Percentiles rank a stretch among this genome's conserved stretches.
These are phyloP conservation scores for Paratilapia polleni DNA, from an alignment of 2,113 vertebrate species.

Conservation along the genomic window DNA sequence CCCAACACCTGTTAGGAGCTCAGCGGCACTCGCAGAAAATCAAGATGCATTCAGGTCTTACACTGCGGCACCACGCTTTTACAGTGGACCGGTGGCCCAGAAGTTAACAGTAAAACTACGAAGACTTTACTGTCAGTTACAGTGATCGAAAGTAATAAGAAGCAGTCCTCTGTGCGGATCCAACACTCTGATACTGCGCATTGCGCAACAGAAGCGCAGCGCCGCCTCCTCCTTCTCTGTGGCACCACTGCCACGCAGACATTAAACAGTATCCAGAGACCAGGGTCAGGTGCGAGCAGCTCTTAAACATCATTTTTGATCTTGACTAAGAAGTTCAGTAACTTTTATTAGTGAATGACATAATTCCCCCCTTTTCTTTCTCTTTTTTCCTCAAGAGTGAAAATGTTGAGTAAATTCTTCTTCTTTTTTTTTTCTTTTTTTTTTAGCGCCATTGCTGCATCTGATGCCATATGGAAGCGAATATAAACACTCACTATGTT, in stretches of 20 bases:
- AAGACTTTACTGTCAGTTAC: background rate
- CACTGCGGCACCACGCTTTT: background rate
- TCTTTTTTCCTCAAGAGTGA: background rate
- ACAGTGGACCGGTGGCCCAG: accelerated
- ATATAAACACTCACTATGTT: background rate
- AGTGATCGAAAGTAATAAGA: background rate
- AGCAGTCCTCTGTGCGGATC: background rate
- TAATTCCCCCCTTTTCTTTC: background rate
- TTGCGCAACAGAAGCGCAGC: background rate
- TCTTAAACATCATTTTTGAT: background rate
- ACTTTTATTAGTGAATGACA: background rate
- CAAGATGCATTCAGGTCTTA: background rate
- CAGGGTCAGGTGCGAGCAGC: background rate
- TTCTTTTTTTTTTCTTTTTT: background rate
- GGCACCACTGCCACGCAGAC: slow-evolving; percentile 51
- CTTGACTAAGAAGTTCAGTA: background rate
- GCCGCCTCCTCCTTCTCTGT: slow-evolving; percentile 69
- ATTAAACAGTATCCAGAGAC: background rate
- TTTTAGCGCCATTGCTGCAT: background rate
- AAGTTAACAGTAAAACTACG: background rate
- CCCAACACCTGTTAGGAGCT: slow-evolving; percentile 58
- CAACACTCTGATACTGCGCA: background rate
- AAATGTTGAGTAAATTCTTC: accelerated
- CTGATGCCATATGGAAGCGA: background rate
- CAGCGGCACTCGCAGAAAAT: background rate